Base-by-base conservation (phyloP, 2,888 invertebrate species). In the Aporophyla nigra region DNA sequence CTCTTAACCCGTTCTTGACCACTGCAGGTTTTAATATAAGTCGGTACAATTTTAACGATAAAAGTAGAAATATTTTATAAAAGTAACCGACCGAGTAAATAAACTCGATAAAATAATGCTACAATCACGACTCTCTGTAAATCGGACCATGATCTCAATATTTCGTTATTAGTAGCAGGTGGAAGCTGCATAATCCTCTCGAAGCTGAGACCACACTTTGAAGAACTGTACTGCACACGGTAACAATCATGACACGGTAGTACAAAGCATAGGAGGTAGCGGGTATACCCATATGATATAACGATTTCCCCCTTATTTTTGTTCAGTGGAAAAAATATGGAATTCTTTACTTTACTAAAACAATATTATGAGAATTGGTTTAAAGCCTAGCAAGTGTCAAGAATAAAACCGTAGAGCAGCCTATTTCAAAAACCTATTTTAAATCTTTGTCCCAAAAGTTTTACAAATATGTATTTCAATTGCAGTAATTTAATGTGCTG, bases 181-280 rank as follows among this genome's bases (percentile, higher is more conserved):
- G 76, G 67, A 66, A 63, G 66, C 65, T 63, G 63, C 59, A 71
- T 82, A 82, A 75, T 76, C 24, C 49, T 69, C 78, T 74, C 58
- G 43, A 65, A 71, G 46, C 61, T 16, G 63, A 40, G 66, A 67
- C 53, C 56, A 56, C 14, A 68, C 67, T 76, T 66, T 86, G 73
- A 83, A 86, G 86, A 82, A 83, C 83, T 82, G 71, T 83, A 86
- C 68, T 74, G 86, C 58, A 85, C 82, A 66, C 71, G 51, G 86
- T 76, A 82, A 83, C 77, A 82, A 82, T 82, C 73, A 54, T n/a
- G 10, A 12, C 5, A 19, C 5, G 67, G 86, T 65, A n/a, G 86
- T 65, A n/a, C 9, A 68, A 54, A 49, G 24, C 0, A 61, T 27
- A 59, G 9, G 46, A 21, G 46, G 6, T 16, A 53, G 58, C 65